Conservation (phyloP, 2,888 invertebrate genomes). For the Agrochola litura region DNA sequence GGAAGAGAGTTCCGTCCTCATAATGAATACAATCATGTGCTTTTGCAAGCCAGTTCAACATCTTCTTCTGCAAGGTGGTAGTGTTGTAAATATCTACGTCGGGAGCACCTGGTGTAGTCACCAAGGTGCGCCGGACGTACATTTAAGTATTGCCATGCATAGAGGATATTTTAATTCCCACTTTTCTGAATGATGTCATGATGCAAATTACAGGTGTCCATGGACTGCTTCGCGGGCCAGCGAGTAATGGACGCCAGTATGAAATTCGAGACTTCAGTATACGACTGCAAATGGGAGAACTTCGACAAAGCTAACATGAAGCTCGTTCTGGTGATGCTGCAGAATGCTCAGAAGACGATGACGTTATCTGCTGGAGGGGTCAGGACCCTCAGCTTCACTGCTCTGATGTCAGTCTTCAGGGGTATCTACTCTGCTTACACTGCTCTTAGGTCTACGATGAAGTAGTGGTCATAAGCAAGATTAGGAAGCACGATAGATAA, state of each 20-base stretch:
- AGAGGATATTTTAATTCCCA: background rate
- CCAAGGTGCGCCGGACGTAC: background rate
- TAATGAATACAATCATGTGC: background rate
- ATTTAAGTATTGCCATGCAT: background rate
- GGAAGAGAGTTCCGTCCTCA: background rate
- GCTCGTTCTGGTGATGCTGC: constrained; percentile 76
- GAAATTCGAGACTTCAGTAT: constrained; percentile 76
- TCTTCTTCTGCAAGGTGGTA: background rate
- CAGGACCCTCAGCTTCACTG: constrained; percentile 72
- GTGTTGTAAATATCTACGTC: background rate
- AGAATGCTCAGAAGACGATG: constrained; percentile 78
- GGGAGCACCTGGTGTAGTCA: background rate
- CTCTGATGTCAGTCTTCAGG: constrained; percentile 76
- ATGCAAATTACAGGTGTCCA: constrained; percentile 64
- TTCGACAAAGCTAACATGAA: constrained; percentile 77
- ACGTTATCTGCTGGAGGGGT: constrained; percentile 80
- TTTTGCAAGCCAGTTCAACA: background rate
- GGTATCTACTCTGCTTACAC: constrained; percentile 81
- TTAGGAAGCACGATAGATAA: background rate
- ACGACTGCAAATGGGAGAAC: constrained; percentile 81
- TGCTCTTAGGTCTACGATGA: constrained; percentile 75
- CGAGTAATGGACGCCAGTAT: constrained; percentile 77
- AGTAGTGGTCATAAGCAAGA: constrained; percentile 5
- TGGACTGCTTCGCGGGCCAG: constrained; percentile 81
- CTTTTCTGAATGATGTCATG: background rate